Percentiles rank a stretch among this genome's conserved stretches.
Evolutionary conservation across 2,113 vertebrate species (phyloP).

Genomic region (Triplophysa rosa): DNA sequence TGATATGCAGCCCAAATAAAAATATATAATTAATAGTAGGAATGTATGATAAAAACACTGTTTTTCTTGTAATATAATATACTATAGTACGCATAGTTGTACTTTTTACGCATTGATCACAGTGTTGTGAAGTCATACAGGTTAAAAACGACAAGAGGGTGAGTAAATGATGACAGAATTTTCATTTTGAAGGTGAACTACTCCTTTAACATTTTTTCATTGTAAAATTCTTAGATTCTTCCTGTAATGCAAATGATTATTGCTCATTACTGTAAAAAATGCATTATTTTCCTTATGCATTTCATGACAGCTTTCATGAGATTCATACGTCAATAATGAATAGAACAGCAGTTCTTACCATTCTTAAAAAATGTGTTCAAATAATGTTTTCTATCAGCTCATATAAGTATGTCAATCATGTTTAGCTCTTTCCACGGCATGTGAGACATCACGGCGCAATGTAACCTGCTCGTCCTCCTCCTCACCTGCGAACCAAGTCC

Average conservation of each 20-base stretch:
- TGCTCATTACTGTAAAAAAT: no score
- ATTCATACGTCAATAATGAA: not conserved
- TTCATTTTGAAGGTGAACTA: no score
- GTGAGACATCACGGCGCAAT: constrained; percentile 33
- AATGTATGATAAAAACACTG: not conserved
- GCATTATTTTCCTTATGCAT: no score
- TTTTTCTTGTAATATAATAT: not conserved
- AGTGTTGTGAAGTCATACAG: not conserved
- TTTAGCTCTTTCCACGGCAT: constrained; percentile 53
- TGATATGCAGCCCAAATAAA: not conserved
- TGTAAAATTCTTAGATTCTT: no score
- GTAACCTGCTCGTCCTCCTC: constrained; percentile 22
- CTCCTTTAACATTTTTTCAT: no score
- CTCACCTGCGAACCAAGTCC: not conserved
- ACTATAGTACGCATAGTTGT: not conserved
- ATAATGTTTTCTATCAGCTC: not conserved
- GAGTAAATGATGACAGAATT: no score
- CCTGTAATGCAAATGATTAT: no score
- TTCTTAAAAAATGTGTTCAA: not conserved
- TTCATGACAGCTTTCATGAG: no score
- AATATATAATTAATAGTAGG: not conserved
- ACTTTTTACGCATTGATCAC: not conserved
- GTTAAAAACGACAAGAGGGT: no score
- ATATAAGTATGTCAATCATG: constrained; percentile 41
- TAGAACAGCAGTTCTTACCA: not conserved